Evolutionary conservation across 2,888 invertebrate species (phyloP).

Genomic region (Agrotis exclamationis): DNA sequence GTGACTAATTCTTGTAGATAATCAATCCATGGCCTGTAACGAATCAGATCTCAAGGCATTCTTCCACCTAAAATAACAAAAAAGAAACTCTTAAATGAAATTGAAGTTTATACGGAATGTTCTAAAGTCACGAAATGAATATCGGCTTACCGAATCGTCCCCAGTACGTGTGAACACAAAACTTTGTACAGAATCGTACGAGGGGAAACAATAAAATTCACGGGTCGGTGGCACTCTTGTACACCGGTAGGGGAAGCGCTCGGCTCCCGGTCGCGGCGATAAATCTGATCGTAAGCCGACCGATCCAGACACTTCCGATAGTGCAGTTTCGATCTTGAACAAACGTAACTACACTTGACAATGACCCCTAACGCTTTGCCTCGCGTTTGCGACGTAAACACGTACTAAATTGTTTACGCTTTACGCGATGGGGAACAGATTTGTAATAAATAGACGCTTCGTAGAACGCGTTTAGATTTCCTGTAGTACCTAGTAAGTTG

Average conservation of each 20-base stretch:
- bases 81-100: constrained; percentile 29
- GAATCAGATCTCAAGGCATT: constrained; percentile 20
- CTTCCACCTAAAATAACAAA: constrained; percentile 22
- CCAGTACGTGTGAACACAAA: constrained; percentile 75
- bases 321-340: constrained; percentile 73
- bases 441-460: constrained; percentile 51
- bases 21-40: constrained; percentile 13
- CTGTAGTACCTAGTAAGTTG: constrained; percentile 40
- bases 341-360: constrained; percentile 61
- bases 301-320: constrained; percentile 76
- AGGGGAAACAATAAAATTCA: constrained; percentile 88
- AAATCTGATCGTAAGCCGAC: constrained; percentile 79
- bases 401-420: constrained; percentile 51
- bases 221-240: constrained; percentile 78
- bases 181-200: constrained; percentile 78
- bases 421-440: constrained; percentile 40
- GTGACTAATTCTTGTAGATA: constrained; percentile 16
- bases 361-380: constrained; percentile 51
- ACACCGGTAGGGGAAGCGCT: constrained; percentile 63
- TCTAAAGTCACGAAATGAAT: constrained; percentile 74
- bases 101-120: constrained; percentile 36
- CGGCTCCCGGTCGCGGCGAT: constrained; percentile 72
- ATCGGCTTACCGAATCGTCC: constrained; percentile 72
- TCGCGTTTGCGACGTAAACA: constrained; percentile 41
- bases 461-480: constrained; percentile 39